These are phyloP conservation scores for Drosophila sordidapex DNA, from an alignment of 2,888 invertebrate genomes.

Conservation along the genomic window DNA sequence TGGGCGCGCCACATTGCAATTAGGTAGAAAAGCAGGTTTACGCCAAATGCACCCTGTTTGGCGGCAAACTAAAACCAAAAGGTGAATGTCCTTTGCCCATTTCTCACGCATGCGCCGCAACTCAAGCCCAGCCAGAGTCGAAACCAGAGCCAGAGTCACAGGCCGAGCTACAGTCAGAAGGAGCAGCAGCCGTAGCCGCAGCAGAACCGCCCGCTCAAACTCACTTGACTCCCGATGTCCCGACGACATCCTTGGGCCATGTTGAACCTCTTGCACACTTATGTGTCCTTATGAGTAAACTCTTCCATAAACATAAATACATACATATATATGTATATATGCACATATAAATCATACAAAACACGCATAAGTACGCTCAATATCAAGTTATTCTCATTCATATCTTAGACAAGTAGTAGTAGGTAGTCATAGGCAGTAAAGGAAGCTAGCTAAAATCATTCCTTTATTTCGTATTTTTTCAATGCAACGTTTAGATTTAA, in stretches of 20 bases:
- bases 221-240: slow-evolving; percentile 14
- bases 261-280: slow-evolving; percentile 43
- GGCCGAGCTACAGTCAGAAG: slow-evolving; percentile 4
- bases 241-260: slow-evolving; percentile 33
- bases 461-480: neutral
- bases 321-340: neutral
- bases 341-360: neutral
- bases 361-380: neutral
- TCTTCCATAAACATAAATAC: slow-evolving; percentile 4
- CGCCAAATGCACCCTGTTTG: slow-evolving; percentile 76
- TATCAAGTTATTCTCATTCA: neutral
- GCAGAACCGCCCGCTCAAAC: slow-evolving; percentile 4
- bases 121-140: slow-evolving; percentile 15
- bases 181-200: slow-evolving; percentile 22
- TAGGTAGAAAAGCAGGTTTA: slow-evolving; percentile 63
- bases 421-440: neutral
- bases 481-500: neutral
- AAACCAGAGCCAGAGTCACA: slow-evolving; percentile 6
- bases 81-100: slow-evolving; percentile 73
- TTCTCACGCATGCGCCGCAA: slow-evolving; percentile 64
- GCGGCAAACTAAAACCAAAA: slow-evolving; percentile 67
- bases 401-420: neutral
- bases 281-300: slow-evolving; percentile 13
- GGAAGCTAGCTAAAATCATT: neutral
- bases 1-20: slow-evolving; percentile 71